Percentiles rank a stretch among this genome's conserved stretches.
These are phyloP conservation scores for Chaunax sp. DNA, from an alignment of 2,797 vertebrate species.

Conservation along the genomic window DNA sequence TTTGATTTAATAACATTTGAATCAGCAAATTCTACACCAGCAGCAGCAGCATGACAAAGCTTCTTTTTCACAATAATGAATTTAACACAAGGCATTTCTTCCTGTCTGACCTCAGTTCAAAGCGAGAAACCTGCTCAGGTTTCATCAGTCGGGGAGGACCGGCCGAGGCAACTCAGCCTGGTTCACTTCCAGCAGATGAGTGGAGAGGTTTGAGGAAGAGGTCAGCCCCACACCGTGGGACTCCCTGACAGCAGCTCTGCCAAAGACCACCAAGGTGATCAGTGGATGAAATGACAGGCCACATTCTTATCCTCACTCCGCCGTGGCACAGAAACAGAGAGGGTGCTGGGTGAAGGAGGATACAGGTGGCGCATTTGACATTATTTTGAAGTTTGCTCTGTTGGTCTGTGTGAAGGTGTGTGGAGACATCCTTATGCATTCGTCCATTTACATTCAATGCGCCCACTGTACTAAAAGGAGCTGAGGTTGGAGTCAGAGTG, in stretches of 20 bases:
- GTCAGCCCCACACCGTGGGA: slow-evolving; percentile 70
- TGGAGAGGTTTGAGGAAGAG: slow-evolving; percentile 67
- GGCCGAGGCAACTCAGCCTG: slow-evolving; percentile 60
- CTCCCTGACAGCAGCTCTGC: slow-evolving; percentile 69
- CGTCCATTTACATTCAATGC: slow-evolving; percentile 57
- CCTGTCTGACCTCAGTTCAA: slow-evolving; percentile 65
- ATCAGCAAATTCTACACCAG: slow-evolving; percentile 27
- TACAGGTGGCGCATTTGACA: slow-evolving; percentile 41
- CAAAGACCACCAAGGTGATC: slow-evolving; percentile 80
- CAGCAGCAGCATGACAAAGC: slow-evolving; percentile 35
- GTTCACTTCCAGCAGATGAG: slow-evolving; percentile 79
- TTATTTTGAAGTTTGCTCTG: slow-evolving; percentile 42
- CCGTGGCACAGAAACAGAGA: slow-evolving; percentile 35
- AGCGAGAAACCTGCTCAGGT: slow-evolving; percentile 67
- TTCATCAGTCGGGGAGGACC: slow-evolving; percentile 68
- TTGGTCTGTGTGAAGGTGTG: slow-evolving; percentile 48
- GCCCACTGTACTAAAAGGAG: slow-evolving; percentile 48
- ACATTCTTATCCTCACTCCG: slow-evolving; percentile 64
- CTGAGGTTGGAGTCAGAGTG: slow-evolving; percentile 21
- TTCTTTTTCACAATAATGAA: slow-evolving; percentile 59
- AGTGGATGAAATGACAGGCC: slow-evolving; percentile 64
- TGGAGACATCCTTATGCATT: slow-evolving; percentile 46
- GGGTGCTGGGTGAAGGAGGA: slow-evolving; percentile 36
- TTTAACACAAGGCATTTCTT: slow-evolving; percentile 66
- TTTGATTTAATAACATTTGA: slow-evolving; percentile 17